Evolutionary conservation across 2,113 vertebrate genomes (phyloP).

Genomic region (Meleagris gallopavo): DNA sequence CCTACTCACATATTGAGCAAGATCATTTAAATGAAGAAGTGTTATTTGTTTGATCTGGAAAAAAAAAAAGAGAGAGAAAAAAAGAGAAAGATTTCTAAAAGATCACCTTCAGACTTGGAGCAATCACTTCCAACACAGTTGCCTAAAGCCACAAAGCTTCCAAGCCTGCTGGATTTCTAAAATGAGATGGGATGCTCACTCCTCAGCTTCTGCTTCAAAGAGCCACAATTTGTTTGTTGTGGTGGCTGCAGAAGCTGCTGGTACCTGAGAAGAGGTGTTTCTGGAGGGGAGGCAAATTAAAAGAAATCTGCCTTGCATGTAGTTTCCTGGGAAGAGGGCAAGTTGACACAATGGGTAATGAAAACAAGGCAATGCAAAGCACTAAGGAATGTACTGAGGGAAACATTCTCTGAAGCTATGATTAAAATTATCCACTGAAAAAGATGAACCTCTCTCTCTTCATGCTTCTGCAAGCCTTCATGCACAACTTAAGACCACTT

Average conservation of each 20-base stretch:
- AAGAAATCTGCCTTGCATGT: background rate
- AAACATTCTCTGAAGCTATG: background rate
- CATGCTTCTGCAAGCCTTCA: background rate
- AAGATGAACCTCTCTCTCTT: background rate
- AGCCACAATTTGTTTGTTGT: background rate
- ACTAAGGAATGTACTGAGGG: background rate
- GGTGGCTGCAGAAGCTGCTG: background rate
- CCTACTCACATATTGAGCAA: conserved; percentile 52
- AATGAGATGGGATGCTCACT: background rate
- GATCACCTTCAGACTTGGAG: background rate
- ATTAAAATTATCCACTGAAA: background rate
- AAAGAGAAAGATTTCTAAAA: background rate
- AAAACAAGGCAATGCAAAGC: background rate
- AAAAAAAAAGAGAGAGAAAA: background rate
- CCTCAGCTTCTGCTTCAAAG: background rate
- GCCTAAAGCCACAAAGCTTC: background rate
- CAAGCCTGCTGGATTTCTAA: background rate
- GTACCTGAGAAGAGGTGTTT: background rate
- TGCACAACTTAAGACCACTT: background rate
- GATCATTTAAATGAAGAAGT: conserved; percentile 38
- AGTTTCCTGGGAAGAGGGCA: background rate
- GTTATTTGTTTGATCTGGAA: background rate
- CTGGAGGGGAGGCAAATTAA: background rate
- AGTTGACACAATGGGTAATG: background rate
- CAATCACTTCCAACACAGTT: background rate